Evolutionary conservation across 2,888 invertebrate genomes (phyloP).

Genomic region (Ormyrus labotus): DNA sequence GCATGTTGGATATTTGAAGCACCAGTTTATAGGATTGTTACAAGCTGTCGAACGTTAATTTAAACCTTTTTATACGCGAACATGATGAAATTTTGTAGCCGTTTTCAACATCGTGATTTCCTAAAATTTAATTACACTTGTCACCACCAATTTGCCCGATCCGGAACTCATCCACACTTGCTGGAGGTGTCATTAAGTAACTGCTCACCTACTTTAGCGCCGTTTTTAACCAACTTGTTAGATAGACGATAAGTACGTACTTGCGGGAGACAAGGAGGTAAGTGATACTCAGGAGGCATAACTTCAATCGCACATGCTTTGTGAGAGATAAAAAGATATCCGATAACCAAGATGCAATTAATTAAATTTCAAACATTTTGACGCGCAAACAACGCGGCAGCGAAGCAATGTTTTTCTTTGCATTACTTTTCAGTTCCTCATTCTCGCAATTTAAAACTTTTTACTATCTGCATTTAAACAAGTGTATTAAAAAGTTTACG

Average conservation of each 20-base stretch:
- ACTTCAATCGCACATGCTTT: slow-evolving; percentile 11
- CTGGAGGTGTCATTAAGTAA: slow-evolving; percentile 22
- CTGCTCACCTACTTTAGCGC: slow-evolving; percentile 28
- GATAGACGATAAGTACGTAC: slow-evolving; percentile 46
- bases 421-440: too few relatives aligned
- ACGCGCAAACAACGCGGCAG: too few relatives aligned
- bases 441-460: background rate
- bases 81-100: slow-evolving; percentile 49
- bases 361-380: too few relatives aligned
- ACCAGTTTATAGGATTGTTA: background rate
- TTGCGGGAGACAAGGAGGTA: slow-evolving; percentile 12
- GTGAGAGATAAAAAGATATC: background rate
- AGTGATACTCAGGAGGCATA: slow-evolving; percentile 1
- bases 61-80: slow-evolving; percentile 45
- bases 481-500: background rate
- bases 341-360: background rate
- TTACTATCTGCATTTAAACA: background rate
- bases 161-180: slow-evolving; percentile 35
- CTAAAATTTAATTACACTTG: background rate
- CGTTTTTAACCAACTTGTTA: slow-evolving; percentile 34
- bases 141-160: slow-evolving; percentile 6
- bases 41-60: background rate
- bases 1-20: slow-evolving; percentile 42
- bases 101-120: slow-evolving; percentile 39
- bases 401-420: too few relatives aligned